Evolutionary conservation across 30 jellyfish, hydroid and myxozoan species (phyloP).

Genomic region (Pseudorhiza aurosa): DNA sequence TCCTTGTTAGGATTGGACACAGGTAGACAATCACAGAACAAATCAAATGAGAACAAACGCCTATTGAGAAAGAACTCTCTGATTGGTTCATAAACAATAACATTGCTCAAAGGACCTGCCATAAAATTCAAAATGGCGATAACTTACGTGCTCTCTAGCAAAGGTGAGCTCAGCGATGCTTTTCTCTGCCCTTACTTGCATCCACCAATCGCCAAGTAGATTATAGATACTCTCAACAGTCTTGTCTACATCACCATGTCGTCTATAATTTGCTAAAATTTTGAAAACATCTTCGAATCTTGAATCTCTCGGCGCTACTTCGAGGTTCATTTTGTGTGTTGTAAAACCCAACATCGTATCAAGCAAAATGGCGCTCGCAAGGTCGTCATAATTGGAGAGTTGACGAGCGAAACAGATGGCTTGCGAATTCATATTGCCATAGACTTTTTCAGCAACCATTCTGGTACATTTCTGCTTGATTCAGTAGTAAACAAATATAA

Average conservation of each 20-base stretch:
- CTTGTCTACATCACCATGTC: slow-evolving; percentile 75
- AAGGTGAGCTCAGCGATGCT: slow-evolving; percentile 48
- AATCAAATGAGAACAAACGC: too few species aligned
- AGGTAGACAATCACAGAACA: too few species aligned
- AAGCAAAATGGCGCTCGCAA: slow-evolving; percentile 82
- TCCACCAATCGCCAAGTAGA: slow-evolving; percentile 80
- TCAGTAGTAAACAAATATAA: not conserved
- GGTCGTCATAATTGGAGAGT: slow-evolving; percentile 88
- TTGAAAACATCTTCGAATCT: slow-evolving; percentile 62
- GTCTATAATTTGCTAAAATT: slow-evolving; percentile 71
- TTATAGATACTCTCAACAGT: slow-evolving; percentile 56
- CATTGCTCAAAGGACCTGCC: not conserved
- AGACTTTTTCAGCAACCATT: slow-evolving; percentile 53
- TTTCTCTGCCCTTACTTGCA: slow-evolving; percentile 29
- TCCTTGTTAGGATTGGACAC: too few species aligned
- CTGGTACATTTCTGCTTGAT: not conserved
- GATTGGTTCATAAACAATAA: slow-evolving; percentile 49
- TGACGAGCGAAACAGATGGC: slow-evolving; percentile 63
- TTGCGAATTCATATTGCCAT: slow-evolving; percentile 7
- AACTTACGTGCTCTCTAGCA: slow-evolving; percentile 84
- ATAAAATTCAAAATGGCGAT: slow-evolving; percentile 19
- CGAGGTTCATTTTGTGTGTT: slow-evolving; percentile 89
- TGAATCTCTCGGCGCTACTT: slow-evolving; percentile 52
- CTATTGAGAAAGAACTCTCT: not conserved
- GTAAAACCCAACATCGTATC: slow-evolving; percentile 88